Conservation (phyloP, 2,797 vertebrate species). For the Petrocephalus sullivani region DNA sequence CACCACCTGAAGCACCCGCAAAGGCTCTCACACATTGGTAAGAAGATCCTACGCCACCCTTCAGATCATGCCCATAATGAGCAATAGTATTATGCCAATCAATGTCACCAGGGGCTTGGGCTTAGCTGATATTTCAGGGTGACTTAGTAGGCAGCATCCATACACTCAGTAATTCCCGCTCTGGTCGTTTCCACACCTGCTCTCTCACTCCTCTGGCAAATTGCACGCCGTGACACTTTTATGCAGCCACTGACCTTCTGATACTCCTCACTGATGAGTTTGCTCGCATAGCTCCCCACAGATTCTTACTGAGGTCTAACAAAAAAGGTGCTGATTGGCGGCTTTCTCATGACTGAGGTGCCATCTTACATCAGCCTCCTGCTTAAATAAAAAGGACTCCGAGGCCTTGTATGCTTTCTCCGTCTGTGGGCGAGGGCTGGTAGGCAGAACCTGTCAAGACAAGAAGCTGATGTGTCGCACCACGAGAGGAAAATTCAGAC, state of each 20-base stretch:
- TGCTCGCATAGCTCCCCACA: background rate
- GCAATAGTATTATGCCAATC: background rate
- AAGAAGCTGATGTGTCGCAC: background rate
- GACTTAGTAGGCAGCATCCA: background rate
- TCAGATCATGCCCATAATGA: background rate
- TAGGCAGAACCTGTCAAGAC: conserved; percentile 3
- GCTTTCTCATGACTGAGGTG: background rate
- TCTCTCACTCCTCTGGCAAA: background rate
- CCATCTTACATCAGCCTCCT: background rate
- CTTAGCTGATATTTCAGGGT: background rate
- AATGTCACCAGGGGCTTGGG: background rate
- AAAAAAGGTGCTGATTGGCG: conserved; percentile 6
- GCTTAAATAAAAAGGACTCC: background rate
- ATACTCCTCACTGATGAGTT: background rate
- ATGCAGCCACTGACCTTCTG: background rate
- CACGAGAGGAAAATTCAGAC: background rate
- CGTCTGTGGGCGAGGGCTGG: background rate
- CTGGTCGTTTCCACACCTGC: background rate
- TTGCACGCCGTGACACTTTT: background rate
- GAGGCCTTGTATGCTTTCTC: background rate
- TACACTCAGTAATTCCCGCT: background rate
- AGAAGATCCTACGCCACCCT: background rate
- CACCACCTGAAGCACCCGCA: background rate
- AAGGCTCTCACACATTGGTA: background rate
- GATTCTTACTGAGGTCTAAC: background rate